Conservation (phyloP, 2,797 vertebrate species). For the Monodelphis domestica region DNA sequence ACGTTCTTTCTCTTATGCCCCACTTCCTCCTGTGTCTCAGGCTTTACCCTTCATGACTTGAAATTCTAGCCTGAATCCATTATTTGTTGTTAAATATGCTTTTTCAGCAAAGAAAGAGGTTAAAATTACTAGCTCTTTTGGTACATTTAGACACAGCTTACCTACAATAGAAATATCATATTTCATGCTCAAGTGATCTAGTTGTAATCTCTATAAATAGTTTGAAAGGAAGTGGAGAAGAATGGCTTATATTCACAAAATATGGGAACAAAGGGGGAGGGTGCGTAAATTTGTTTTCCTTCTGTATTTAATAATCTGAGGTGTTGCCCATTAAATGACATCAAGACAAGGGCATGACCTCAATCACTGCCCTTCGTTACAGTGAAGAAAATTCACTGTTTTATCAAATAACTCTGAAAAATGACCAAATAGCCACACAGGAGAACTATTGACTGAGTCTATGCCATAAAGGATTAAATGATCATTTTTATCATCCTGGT, state of each 20-base stretch:
- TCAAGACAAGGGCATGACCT: not conserved
- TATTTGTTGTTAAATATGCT: not conserved
- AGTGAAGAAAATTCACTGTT: not conserved
- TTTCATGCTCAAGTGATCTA: not conserved
- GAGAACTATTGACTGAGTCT: constrained; percentile 17
- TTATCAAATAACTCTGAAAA: constrained; percentile 32
- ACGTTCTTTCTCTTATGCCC: not conserved
- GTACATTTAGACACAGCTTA: not conserved
- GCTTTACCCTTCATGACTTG: not conserved
- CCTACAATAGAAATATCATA: not conserved
- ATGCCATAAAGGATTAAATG: constrained; percentile 1
- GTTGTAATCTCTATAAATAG: not conserved
- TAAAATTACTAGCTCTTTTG: not conserved
- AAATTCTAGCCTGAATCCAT: not conserved
- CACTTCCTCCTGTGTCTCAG: not conserved
- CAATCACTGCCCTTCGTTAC: constrained; percentile 10
- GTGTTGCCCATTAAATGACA: not conserved
- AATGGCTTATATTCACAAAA: not conserved
- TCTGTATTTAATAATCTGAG: constrained; percentile 22
- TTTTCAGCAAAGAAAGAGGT: not conserved
- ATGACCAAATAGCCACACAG: not conserved
- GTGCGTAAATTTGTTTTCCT: constrained; percentile 13
- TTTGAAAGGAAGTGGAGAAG: constrained; percentile 21
- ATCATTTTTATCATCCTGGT: not conserved
- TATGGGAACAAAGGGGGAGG: not conserved